Conservation (phyloP, 2,888 invertebrate species). For the Sminthurinus aureus region DNA sequence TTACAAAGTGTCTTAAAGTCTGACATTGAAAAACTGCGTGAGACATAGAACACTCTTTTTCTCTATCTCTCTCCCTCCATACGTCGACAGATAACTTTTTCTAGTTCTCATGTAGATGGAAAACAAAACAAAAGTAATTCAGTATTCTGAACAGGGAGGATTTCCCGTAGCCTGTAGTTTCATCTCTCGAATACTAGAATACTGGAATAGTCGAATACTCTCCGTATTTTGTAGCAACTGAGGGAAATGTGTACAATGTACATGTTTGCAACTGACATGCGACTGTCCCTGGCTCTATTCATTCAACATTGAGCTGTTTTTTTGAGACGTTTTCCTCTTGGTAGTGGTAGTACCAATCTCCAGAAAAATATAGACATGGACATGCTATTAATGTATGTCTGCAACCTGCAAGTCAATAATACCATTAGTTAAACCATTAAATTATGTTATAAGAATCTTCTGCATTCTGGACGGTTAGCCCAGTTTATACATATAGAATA, state of each 20-base stretch:
- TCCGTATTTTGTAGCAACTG: too few species aligned
- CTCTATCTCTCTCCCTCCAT: slow-evolving; percentile 18
- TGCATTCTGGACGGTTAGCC: too few species aligned
- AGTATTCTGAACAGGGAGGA: slow-evolving; percentile 31
- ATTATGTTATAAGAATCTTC: too few species aligned
- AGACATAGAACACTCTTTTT: slow-evolving; percentile 41
- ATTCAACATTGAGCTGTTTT: not conserved
- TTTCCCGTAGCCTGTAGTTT: slow-evolving; percentile 37
- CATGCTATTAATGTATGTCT: too few species aligned
- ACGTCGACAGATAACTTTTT: slow-evolving; percentile 24
- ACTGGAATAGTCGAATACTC: not conserved
- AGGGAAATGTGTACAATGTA: not conserved
- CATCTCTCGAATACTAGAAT: not conserved
- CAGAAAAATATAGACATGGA: not conserved
- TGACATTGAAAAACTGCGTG: slow-evolving; percentile 47
- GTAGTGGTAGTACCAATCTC: not conserved
- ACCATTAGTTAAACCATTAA: too few species aligned
- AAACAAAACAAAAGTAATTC: slow-evolving; percentile 39
- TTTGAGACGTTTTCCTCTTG: not conserved
- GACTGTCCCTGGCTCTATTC: not conserved
- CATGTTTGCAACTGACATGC: not conserved
- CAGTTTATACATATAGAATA: too few species aligned
- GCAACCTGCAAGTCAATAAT: too few species aligned
- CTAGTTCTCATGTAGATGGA: not conserved
- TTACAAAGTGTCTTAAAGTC: slow-evolving; percentile 27